Evolutionary conservation across 2,888 invertebrate species (phyloP), one percentile per base, ranked within the genome.

Genomic region (Perizoma flavofasciatum): DNA sequence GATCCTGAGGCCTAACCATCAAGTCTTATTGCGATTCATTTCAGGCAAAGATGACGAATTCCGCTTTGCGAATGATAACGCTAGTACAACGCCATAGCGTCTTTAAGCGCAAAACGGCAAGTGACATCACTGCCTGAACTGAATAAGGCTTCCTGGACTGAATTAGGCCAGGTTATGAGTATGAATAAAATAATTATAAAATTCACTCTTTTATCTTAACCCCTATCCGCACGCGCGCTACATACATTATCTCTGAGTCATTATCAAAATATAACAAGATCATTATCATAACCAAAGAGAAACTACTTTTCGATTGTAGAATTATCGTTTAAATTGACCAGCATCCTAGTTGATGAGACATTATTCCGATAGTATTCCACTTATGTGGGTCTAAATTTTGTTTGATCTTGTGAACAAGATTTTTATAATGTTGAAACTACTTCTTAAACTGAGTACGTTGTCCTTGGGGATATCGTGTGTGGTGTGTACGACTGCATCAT

Each of bases 401-500:
- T 41, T 10, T n/a, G n/a, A n/a, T n/a, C 6, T 44, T 7, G 44
- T 54, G 34, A 41, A 48, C 46, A 35, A 65, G 33, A 48, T 34
- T 50, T 35, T 35, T 9, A 77, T 73, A 72, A 88, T 87, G 85
- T 69, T 81, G 43, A 74, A 58, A 40, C 49, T 81, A 48, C 9
- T 85, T 8, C 65, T 85, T 49, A 72, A 68, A 45, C 58, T 85
- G 35, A 78, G 82, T 74, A 77, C 71, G 33, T 49, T 88, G 9
- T 69, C 72, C 2, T 59, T 87, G 44, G 79, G 80, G 0, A 34
- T 83, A 2, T 72, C 82, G 66, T 74, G 79, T 72, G 88, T 81
- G 9, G 78, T 80, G 4, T 63, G 75, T 0, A 69, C 79, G 0
- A 77, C 66, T 48, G 82, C 83, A 51, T 49, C 77, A 79, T 43